These are phyloP conservation scores for Danio aesculapii DNA, from an alignment of 2,797 vertebrate genomes.

Conservation along the genomic window DNA sequence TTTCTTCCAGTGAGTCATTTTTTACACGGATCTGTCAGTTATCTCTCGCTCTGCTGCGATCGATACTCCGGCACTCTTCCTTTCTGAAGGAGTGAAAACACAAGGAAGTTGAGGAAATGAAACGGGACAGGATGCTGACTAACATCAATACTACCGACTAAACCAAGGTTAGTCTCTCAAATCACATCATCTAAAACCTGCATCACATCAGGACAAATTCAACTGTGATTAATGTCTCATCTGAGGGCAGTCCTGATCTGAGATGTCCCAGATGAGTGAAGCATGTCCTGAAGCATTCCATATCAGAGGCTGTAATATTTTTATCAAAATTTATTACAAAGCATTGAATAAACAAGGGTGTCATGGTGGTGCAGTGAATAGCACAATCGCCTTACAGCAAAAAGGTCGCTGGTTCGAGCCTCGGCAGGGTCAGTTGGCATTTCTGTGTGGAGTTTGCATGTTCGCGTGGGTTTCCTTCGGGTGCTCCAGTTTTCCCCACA, in stretches of 20 bases:
- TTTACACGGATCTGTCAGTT: neutral
- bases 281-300: neutral
- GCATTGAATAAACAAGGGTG: no score
- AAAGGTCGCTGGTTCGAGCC: no score
- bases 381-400: no score
- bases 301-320: neutral
- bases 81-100: neutral
- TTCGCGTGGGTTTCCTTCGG: no score
- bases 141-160: neutral
- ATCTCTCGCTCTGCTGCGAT: neutral
- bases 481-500: no score
- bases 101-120: conserved; percentile 8
- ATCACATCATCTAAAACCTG: neutral
- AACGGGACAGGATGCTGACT: neutral
- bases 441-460: no score
- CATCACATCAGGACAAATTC: neutral
- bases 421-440: no score
- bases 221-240: neutral
- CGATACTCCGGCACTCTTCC: neutral
- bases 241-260: neutral
- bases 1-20: conserved; percentile 10
- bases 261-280: neutral
- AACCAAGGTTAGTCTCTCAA: neutral
- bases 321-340: neutral
- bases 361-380: no score